Conservation (phyloP, 1,140 invertebrate species). For the Propsilocerus akamusi region DNA sequence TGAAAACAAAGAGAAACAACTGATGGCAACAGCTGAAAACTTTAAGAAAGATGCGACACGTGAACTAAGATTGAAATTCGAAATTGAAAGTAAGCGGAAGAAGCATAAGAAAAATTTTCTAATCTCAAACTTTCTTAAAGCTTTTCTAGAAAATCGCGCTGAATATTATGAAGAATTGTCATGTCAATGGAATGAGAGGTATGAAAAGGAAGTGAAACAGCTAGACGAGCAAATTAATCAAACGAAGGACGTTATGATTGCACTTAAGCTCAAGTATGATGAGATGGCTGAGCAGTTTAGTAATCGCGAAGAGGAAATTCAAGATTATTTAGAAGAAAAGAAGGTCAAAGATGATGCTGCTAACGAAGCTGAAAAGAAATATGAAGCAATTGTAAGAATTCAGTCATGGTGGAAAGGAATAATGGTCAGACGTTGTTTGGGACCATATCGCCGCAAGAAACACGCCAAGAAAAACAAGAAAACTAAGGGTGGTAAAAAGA, state of each 20-base stretch:
- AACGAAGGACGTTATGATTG: background rate
- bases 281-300: background rate
- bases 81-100: background rate
- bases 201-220: constrained; percentile 1
- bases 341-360: background rate
- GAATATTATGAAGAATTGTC: background rate
- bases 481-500: too few relatives aligned
- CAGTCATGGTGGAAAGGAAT: constrained; percentile 46
- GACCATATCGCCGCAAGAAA: constrained; percentile 38
- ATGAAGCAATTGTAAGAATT: constrained; percentile 15
- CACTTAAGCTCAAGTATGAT: background rate
- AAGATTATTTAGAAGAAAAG: constrained; percentile 2
- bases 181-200: background rate
- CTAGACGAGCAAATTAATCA: background rate
- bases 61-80: background rate
- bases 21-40: background rate
- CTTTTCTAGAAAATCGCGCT: background rate
- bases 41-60: background rate
- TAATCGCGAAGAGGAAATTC: background rate
- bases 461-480: constrained; percentile 27
- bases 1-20: background rate
- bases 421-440: constrained; percentile 43
- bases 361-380: background rate
- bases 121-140: background rate
- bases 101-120: background rate